Base-by-base conservation (phyloP, 2,797 vertebrate genomes). In the Cossypha niveicapilla region DNA sequence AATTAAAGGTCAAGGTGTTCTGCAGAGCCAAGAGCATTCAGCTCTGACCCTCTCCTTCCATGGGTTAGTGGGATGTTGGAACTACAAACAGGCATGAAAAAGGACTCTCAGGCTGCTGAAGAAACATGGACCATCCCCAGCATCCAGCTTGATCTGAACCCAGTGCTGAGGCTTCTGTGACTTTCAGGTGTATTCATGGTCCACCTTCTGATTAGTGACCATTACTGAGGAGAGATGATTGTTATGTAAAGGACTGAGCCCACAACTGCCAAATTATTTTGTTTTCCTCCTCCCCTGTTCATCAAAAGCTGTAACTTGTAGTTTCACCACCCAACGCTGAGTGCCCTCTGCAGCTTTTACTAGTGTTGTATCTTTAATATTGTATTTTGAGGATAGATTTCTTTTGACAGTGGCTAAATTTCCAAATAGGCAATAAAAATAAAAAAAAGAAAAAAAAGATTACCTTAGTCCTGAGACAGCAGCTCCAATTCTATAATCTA, bases 401-500 rank as follows among this genome's bases (percentile, higher is more conserved):
- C 28, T 23, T 76, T 62, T 42, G 56, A 62, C 24, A 28, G 68
- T 8, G 13, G 53, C 57, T 80, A 56, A 18, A 86, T 77, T 83
- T 86, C 80, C 35, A 62, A 86, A 62, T 1, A 66, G 28, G 32
- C 73, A 83, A 63, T 63, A 7, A 57, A 19, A 72, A 71, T 47
- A 70, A 32, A 82, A 53, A 8, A 14, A 24, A 17, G 9, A 70
- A 53, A 6, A 19, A 35, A 53, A 9, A 48, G 42, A 92, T 90
- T 50, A 13, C 39, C 42, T 83, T 58, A 63, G 53, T 71, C 66
- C 77, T 41, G 61, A 77, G 28, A 80, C 48, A 92, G 73, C 80
- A 93, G 83, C 27, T 86, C 51, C 53, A 42, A 27, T 80, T 77
- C 48, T 63, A n/a, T 71, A 77, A 81, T 86, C 87, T 63, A 27